Base-by-base conservation (phyloP, 2,888 invertebrate genomes). In the Cephalotes varians region DNA sequence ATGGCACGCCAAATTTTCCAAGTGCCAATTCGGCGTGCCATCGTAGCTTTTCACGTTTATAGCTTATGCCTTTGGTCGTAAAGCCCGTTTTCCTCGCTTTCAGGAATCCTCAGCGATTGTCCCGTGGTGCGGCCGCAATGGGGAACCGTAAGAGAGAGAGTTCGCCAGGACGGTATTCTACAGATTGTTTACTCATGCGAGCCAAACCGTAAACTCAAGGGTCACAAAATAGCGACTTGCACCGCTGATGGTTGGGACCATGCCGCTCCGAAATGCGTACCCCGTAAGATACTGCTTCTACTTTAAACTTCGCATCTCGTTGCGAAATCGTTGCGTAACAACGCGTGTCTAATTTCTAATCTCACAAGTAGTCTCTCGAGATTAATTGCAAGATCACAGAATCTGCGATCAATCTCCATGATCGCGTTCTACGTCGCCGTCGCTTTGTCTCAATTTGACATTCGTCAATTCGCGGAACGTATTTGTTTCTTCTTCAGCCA, bases 171-270 rank as follows among this genome's bases (percentile, higher is more conserved):
- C 82, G 93, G 93, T 76, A 91, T 92, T 81, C 84, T 92, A 84
- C 93, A 93, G 87, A 91, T 90, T 51, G 87, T 94, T 67, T 93
- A 92, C 86, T 93, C 92, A 69, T 94, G 94, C 83, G 91, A 93
- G 84, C 83, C 91, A 7, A 92, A 92, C 28, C 92, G 92, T 62
- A 89, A 89, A 83, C 90, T 94, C 82, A 92, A 89, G 85, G 94
- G 94, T 69, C 92, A 90, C 89, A 93, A 92, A 90, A 86, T 93
- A 74, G 91, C 92, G 82, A 93, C 92, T 80, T 94, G 94, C 84
- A 92, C 89, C 72, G 85, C 74, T 65, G 85, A 89, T 85, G 92
- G 92, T 44, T 94, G 94, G 94, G 88, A 93, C 84, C 90, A 91
- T 82, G 91, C 92, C 15, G 87, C 90, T 58, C 94, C 94, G 72